These are phyloP conservation scores for Perizoma affinitatum DNA, from an alignment of 2,888 invertebrate species.

Conservation along the genomic window DNA sequence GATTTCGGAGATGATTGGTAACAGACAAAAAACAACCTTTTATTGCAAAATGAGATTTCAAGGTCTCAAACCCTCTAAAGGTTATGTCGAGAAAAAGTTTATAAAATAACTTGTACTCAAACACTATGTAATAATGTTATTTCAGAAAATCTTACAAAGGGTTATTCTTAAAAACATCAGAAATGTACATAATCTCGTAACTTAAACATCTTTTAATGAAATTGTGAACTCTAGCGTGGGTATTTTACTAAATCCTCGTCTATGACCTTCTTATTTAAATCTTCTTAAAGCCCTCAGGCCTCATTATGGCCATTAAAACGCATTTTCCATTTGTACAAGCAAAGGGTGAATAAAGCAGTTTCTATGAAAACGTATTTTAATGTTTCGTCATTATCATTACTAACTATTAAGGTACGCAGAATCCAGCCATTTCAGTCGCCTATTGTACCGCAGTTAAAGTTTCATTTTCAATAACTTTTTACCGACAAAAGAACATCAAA, in stretches of 20 bases:
- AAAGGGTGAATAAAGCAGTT: slow-evolving; percentile 33
- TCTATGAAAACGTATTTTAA: slow-evolving; percentile 13
- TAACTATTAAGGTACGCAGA: slow-evolving; percentile 7
- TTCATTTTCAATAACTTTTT: slow-evolving; percentile 32
- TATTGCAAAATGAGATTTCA: too few relatives aligned
- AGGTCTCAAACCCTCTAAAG: background rate
- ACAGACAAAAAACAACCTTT: too few relatives aligned
- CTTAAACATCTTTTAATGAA: slow-evolving; percentile 16
- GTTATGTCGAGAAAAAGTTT: background rate
- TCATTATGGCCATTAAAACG: background rate
- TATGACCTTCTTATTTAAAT: slow-evolving; percentile 4
- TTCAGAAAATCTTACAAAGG: slow-evolving; percentile 6
- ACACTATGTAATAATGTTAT: slow-evolving; percentile 5
- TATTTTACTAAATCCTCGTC: background rate
- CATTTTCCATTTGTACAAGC: slow-evolving; percentile 4
- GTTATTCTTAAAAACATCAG: background rate
- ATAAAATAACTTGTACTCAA: background rate
- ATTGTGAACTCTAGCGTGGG: slow-evolving; percentile 23
- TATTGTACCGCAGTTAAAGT: slow-evolving; percentile 21
- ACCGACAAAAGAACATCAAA: slow-evolving; percentile 23
- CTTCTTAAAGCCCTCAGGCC: background rate
- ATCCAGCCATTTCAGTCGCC: slow-evolving; percentile 15
- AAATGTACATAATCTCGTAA: slow-evolving; percentile 4
- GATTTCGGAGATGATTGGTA: too few relatives aligned
- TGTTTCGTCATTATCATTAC: slow-evolving; percentile 5